Evolutionary conservation across 2,797 vertebrate genomes (phyloP).

Genomic region (Cryptoprocta ferox): DNA sequence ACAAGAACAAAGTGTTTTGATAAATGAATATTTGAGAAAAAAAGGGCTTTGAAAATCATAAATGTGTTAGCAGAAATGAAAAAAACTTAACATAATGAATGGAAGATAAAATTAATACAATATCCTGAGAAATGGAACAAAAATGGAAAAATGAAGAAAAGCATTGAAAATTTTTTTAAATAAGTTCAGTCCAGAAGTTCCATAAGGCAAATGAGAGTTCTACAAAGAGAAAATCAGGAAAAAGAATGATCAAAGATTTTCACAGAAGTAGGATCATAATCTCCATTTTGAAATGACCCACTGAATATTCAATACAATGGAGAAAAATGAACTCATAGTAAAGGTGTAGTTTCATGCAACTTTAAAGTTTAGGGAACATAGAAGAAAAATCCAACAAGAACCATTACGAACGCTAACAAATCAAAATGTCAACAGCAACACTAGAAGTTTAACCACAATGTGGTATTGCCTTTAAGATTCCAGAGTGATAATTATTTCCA

Average conservation of each 20-base stretch:
- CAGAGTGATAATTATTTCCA: background rate
- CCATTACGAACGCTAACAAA: background rate
- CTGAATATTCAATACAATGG: background rate
- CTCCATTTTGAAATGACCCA: background rate
- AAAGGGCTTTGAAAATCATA: background rate
- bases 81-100: background rate
- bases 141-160: slow-evolving; percentile 27
- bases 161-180: background rate
- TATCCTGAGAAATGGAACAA: background rate
- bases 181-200: background rate
- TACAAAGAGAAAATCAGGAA: background rate
- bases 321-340: background rate
- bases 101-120: background rate
- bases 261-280: background rate
- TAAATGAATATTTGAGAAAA: background rate
- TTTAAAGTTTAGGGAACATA: background rate
- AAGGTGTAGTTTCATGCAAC: background rate
- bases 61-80: background rate
- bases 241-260: background rate
- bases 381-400: background rate
- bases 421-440: background rate
- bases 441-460: background rate
- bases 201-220: background rate
- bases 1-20: background rate
- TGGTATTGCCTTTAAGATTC: background rate